Evolutionary conservation across 2,113 vertebrate species (phyloP).

Genomic region (Toxotes chatareus): DNA sequence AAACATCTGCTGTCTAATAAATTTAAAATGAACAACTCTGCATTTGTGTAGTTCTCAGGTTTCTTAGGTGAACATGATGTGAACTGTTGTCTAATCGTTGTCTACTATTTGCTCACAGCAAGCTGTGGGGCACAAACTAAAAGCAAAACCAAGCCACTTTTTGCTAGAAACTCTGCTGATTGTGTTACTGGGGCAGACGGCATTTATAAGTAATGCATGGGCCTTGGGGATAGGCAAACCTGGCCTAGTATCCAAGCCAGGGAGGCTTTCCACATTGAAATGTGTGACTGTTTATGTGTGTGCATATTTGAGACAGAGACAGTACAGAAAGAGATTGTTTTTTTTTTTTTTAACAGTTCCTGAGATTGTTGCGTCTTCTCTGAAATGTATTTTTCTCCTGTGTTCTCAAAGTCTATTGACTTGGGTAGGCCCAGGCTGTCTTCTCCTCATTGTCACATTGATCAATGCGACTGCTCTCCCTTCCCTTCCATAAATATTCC

Average conservation of each 20-base stretch:
- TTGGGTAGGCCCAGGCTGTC: slow-evolving; percentile 18
- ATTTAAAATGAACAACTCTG: slow-evolving; percentile 38
- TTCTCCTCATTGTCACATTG: slow-evolving; percentile 60
- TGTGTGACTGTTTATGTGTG: background rate
- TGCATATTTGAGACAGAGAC: slow-evolving; percentile 16
- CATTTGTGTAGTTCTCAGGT: slow-evolving; percentile 20
- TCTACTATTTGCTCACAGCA: slow-evolving; percentile 54
- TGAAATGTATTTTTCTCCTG: slow-evolving; percentile 26
- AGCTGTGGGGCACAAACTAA: slow-evolving; percentile 51
- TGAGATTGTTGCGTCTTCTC: slow-evolving; percentile 18
- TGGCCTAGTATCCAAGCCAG: slow-evolving; percentile 13
- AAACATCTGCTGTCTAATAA: slow-evolving; percentile 40
- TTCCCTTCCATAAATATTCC: slow-evolving; percentile 51
- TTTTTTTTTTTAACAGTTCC: slow-evolving; percentile 17
- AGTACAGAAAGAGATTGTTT: background rate
- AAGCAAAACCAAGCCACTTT: slow-evolving; percentile 42
- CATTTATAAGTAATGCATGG: slow-evolving; percentile 54
- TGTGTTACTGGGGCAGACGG: slow-evolving; percentile 51
- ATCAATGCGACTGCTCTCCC: slow-evolving; percentile 33
- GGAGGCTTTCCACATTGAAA: slow-evolving; percentile 12
- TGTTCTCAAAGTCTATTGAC: slow-evolving; percentile 48
- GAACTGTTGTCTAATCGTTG: slow-evolving; percentile 45
- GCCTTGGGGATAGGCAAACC: slow-evolving; percentile 49
- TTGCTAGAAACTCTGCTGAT: slow-evolving; percentile 54
- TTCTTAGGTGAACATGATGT: slow-evolving; percentile 34